A percentile compares a stretch with the other conserved stretches of the same genome.
phyloP scores from a whole-genome alignment of 2,797 vertebrate species.

The Clarias pachynema region DNA sequence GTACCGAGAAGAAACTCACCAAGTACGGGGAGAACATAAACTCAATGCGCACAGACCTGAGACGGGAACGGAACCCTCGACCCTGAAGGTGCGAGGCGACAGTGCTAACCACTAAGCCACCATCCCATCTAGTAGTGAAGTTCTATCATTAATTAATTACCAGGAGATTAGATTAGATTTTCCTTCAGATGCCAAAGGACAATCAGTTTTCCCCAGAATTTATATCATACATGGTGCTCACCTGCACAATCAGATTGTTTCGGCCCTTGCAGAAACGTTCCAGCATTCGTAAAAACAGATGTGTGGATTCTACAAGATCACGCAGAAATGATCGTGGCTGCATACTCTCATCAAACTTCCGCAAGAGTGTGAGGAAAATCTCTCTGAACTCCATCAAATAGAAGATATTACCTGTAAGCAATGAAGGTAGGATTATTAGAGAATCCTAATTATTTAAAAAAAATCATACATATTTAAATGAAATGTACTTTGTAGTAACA shows the following conservation, averaged over 20 bases:
- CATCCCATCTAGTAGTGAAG: not conserved
- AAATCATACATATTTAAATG: not conserved
- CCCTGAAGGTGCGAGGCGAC: no score
- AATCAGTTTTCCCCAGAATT: not conserved
- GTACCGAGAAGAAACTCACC: no score
- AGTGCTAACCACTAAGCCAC: no score
- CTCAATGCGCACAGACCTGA: no score
- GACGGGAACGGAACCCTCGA: no score
- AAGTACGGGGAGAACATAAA: no score
- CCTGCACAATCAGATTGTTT: slow-evolving; percentile 86
- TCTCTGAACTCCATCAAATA: slow-evolving; percentile 97
- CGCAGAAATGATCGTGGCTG: slow-evolving; percentile 88
- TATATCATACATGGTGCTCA: slow-evolving; percentile 47
- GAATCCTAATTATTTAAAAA: not conserved
- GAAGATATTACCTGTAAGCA: slow-evolving; percentile 89
- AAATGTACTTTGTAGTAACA: not conserved
- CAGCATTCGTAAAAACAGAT: slow-evolving; percentile 93
- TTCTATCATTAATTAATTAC: not conserved
- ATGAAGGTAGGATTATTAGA: not conserved
- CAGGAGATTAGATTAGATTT: not conserved
- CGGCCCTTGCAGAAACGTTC: slow-evolving; percentile 89
- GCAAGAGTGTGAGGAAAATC: slow-evolving; percentile 89
- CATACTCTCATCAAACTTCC: slow-evolving; percentile 88
- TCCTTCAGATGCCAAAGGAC: not conserved
- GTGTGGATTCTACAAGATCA: slow-evolving; percentile 92